A percentile compares a stretch with the other conserved stretches of the same genome.
These are phyloP conservation scores for Podarcis cretensis DNA, from an alignment of 2,113 vertebrate genomes.

Conservation along the genomic window DNA sequence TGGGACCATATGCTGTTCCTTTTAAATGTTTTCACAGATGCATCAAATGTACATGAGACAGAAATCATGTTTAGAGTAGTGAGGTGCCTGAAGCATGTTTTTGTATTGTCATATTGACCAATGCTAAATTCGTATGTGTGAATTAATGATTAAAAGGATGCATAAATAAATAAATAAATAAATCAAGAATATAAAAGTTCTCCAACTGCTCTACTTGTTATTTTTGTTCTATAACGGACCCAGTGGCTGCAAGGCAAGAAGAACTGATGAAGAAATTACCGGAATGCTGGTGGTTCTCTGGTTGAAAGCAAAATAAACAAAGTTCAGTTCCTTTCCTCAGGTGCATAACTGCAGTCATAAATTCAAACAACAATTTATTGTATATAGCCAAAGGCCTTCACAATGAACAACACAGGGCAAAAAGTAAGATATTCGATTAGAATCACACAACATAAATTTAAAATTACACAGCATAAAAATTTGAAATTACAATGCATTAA, in stretches of 20 bases:
- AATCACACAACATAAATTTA: too few relatives aligned
- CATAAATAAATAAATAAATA: conserved; percentile 10
- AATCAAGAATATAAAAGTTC: background rate
- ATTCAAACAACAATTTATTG: too few relatives aligned
- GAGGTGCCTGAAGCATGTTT: background rate
- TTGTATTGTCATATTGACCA: background rate
- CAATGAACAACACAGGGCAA: too few relatives aligned
- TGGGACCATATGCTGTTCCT: conserved; percentile 35
- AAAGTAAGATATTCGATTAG: too few relatives aligned
- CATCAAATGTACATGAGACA: conserved; percentile 19
- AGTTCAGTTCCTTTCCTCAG: background rate
- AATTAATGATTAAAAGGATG: background rate
- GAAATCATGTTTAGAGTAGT: conserved; percentile 31
- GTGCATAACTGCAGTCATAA: background rate
- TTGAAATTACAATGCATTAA: too few relatives aligned
- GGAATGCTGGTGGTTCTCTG: background rate
- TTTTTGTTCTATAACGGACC: background rate
- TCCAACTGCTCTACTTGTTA: background rate
- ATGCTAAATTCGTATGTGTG: background rate
- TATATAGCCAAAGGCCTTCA: too few relatives aligned
- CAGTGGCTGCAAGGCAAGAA: too few relatives aligned
- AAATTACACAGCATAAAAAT: too few relatives aligned
- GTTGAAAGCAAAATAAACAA: background rate
- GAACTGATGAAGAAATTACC: too few relatives aligned
- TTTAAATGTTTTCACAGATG: conserved; percentile 25